Evolutionary conservation across 2,888 invertebrate species (phyloP).

Genomic region (Cataglyphis altisquamis): DNA sequence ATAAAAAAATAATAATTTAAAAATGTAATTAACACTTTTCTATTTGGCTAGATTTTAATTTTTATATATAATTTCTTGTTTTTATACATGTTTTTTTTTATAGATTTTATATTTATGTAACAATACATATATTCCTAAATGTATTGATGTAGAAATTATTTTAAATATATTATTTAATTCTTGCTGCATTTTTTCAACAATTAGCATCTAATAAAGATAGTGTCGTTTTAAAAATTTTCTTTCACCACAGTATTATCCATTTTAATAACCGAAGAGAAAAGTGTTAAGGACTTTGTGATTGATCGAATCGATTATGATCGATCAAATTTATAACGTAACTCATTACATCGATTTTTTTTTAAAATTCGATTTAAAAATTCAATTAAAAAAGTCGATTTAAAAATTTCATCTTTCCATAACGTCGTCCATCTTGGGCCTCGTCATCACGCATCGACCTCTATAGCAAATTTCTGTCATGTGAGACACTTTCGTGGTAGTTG

Average conservation of each 20-base stretch:
- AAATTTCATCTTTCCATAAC: conserved; percentile 77
- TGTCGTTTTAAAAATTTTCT: neutral
- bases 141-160: neutral
- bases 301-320: neutral
- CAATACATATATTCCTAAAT: neutral
- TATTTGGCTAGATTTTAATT: neutral
- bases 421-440: conserved; percentile 81
- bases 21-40: conserved; percentile 47
- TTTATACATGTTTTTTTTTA: neutral
- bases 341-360: conserved; percentile 3
- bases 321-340: neutral
- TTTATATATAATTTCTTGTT: neutral
- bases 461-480: conserved; percentile 96
- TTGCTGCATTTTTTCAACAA: neutral
- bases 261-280: conserved; percentile 11
- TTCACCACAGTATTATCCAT: too few species aligned
- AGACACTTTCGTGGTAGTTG: conserved; percentile 93
- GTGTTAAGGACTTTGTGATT: conserved; percentile 6
- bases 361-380: too few species aligned
- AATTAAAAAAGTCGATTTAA: too few species aligned
- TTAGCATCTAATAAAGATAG: neutral
- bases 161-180: neutral
- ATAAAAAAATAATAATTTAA: conserved; percentile 46
- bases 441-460: conserved; percentile 93
- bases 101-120: neutral